phyloP scores from a whole-genome alignment of 1,140 invertebrate genomes.

The Drosophila grimshawi region DNA sequence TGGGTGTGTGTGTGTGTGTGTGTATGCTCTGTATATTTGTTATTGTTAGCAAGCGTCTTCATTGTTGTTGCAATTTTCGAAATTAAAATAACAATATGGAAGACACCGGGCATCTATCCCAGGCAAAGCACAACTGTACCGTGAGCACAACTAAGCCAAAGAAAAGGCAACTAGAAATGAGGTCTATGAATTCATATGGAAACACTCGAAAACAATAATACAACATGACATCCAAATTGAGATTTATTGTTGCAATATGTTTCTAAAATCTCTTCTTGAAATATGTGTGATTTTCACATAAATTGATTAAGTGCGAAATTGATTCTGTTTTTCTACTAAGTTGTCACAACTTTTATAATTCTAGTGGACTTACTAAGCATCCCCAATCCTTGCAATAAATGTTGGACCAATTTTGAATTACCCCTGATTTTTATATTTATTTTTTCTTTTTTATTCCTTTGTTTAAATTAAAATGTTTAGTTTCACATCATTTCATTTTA shows the following conservation, averaged over 20 bases:
- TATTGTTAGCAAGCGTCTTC: constrained; percentile 63
- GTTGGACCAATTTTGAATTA: no score
- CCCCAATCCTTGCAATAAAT: no score
- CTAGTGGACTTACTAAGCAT: no score
- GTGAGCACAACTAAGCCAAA: neutral
- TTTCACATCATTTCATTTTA: no score
- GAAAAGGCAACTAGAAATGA: neutral
- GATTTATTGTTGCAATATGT: neutral
- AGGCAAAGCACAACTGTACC: constrained; percentile 53
- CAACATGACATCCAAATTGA: no score
- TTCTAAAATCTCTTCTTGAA: neutral
- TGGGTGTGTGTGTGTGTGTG: constrained; percentile 15
- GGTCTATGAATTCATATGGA: neutral
- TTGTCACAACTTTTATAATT: neutral
- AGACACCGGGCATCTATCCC: constrained; percentile 16
- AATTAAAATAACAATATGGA: constrained; percentile 80
- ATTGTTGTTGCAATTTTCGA: constrained; percentile 80
- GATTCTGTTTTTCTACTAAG: no score
- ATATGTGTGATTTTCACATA: no score
- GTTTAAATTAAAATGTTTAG: no score
- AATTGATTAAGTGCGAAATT: no score
- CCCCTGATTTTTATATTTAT: no score
- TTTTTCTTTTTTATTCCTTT: no score
- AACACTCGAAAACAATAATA: neutral
- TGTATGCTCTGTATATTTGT: constrained; percentile 48